Evolutionary conservation across 2,113 vertebrate genomes (phyloP), one percentile per base, ranked within the genome.

Genomic region (Dromiciops gliroides): DNA sequence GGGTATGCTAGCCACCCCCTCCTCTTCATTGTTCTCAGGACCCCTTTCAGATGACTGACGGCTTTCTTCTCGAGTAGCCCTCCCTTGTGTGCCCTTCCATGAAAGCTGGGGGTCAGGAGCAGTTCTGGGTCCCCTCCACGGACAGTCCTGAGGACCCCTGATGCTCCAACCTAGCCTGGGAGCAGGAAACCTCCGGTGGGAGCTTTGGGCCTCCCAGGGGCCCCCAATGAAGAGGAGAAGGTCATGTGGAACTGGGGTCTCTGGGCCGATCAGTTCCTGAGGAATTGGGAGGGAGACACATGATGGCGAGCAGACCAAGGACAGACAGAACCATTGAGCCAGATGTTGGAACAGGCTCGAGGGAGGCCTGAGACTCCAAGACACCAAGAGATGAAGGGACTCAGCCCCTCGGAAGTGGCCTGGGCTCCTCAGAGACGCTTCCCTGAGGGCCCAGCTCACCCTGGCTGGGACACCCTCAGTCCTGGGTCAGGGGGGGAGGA

Each of bases 401-500:
- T 23, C 51, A 23, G 19, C 51, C 23, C 51, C 51, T 3, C 0
- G 88, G 52, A 10, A 26, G 23, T 31, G 26, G 24, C 11, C 4
- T 24, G 51, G 60, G 23, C 2, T 44, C 14, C 31, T 47, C 48
- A 2, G n/a, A 26, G 83, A 28, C 3, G 50, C 1, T 24, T 44
- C n/a, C 51, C 3, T 16, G 48, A 51, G 0, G 0, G 48, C 52
- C 50, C 89, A 16, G 67, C n/a, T n/a, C n/a, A n/a, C n/a, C n/a
- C n/a, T n/a, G 94, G 47, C 49, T 51, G 47, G 1, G 92, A 26
- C n/a, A 1, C 0, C 50, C 89, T 96, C 98, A 99, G 89, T 99
- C 99, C 50, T 99, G 99, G 0, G 99, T 92, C 96, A 99, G 94
- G 0, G 99, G 99, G 0, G 99, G 99, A 0, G 99, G 99, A 0